Percentiles rank a stretch among this genome's conserved stretches.
Conservation (phyloP, 1,140 invertebrate genomes). For the Lasaia peninsularis region DNA sequence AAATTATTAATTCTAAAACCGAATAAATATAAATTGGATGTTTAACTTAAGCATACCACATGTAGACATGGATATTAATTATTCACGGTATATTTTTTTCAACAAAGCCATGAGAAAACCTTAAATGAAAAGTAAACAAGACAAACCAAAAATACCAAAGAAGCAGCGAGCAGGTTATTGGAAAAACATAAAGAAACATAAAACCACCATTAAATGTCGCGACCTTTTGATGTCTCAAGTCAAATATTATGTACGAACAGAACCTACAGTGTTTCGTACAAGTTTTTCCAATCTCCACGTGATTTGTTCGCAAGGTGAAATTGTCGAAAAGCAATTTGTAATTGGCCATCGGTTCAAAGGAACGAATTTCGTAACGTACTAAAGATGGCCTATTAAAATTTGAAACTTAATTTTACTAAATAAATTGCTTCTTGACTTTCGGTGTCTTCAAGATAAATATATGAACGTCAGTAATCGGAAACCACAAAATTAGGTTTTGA, state of each 20-base stretch:
- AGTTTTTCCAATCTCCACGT: conserved; percentile 29
- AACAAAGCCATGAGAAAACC: no score
- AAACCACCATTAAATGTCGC: no score
- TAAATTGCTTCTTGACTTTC: conserved; percentile 70
- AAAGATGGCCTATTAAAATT: conserved; percentile 64
- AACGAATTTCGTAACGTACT: conserved; percentile 46
- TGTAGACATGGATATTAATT: no score
- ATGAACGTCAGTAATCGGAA: conserved; percentile 45
- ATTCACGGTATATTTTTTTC: no score
- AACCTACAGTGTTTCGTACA: background rate
- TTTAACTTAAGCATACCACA: no score
- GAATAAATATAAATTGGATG: no score
- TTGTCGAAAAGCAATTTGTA: conserved; percentile 65
- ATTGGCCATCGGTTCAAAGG: conserved; percentile 62
- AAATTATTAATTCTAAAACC: no score
- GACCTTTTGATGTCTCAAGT: background rate
- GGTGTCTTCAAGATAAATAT: conserved; percentile 62
- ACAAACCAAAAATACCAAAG: no score
- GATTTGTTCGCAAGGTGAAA: conserved; percentile 39
- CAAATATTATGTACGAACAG: background rate
- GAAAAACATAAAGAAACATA: no score
- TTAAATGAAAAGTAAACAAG: no score
- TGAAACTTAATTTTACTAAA: conserved; percentile 67
- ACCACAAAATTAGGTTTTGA: conserved; percentile 50
- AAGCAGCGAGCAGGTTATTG: no score